Evolutionary conservation across 2,113 vertebrate genomes (phyloP), one percentile per base, ranked within the genome.

Genomic region (Nestor notabilis): DNA sequence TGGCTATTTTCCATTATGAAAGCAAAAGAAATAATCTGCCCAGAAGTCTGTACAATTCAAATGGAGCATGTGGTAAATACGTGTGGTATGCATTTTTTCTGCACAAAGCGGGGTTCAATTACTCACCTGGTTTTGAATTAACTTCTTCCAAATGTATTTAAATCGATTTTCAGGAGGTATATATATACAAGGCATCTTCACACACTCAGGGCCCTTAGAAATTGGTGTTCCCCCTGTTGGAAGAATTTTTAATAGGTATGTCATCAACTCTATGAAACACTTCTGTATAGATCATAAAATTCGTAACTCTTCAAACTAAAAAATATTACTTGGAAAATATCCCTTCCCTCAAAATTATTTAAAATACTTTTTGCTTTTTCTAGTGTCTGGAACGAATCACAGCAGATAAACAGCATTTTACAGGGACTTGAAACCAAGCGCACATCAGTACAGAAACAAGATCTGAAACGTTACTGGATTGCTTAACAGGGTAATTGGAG

Each of bases 91-190:
- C 16, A 69, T 19, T 58, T 83, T 39, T 79, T 61, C 39, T 83
- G 39, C 47, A 56, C 9, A 33, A 75, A 83, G 33, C 58, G 17
- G 24, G 15, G 61, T 63, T 91, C 65, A 92, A 20, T 95, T 93
- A 97, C 93, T 97, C 60, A 98, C 97, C 94, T 98, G 90, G 24
- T 96, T 94, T 66, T 65, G 60, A 92, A 94, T 89, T 43, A 98
- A 50, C 83, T 96, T 69, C 91, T 97, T 98, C 96, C 96, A 97
- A 74, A 96, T 1, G 60, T 97, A 98, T 43, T 92, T 97, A 91
- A 97, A 98, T 76, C 80, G 86, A 50, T 98, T 97, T 97, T 55
- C 52, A 72, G 97, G 96, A 89, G 78, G 47, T 93, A 80, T 85
- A 88, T 85, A 98, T 92, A 97, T 60, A 94, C 96, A 98, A 47